phyloP scores from a whole-genome alignment of 2,888 invertebrate genomes.

The Baccha elongata region DNA sequence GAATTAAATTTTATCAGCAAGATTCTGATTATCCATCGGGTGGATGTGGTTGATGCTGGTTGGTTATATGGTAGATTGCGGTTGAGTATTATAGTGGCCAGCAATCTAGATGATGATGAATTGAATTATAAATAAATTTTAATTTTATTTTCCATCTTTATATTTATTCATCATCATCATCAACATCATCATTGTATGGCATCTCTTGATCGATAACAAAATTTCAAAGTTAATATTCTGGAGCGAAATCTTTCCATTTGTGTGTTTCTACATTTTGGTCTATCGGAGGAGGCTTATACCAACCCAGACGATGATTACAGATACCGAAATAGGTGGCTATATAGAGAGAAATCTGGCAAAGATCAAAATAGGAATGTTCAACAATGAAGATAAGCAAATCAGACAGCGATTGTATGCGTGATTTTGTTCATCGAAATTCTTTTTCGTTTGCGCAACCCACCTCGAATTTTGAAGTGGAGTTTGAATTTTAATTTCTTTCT shows the following conservation, averaged over 20 bases:
- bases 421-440: constrained; percentile 42
- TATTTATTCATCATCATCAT: constrained; percentile 25
- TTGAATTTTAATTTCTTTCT: constrained; percentile 24
- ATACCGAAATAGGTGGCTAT: constrained; percentile 15
- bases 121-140: constrained; percentile 58
- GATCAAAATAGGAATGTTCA: constrained; percentile 50
- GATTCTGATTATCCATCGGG: constrained; percentile 43
- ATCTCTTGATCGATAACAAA: constrained; percentile 58
- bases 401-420: constrained; percentile 60
- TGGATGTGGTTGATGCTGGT: constrained; percentile 7
- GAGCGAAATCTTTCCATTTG: not conserved
- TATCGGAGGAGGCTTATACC: constrained; percentile 30
- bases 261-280: constrained; percentile 17
- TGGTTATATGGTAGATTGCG: not conserved
- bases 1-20: constrained; percentile 62
- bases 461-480: not conserved
- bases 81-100: constrained; percentile 50
- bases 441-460: constrained; percentile 17
- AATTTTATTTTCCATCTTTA: constrained; percentile 26
- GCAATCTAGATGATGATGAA: constrained; percentile 66
- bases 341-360: constrained; percentile 56
- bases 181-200: constrained; percentile 38
- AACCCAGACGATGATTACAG: constrained; percentile 8
- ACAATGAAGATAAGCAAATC: constrained; percentile 55
- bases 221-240: constrained; percentile 48